Percentiles rank a stretch among this genome's conserved stretches.
Conservation (phyloP, 1,140 invertebrate genomes). For the Laupala kohalensis region DNA sequence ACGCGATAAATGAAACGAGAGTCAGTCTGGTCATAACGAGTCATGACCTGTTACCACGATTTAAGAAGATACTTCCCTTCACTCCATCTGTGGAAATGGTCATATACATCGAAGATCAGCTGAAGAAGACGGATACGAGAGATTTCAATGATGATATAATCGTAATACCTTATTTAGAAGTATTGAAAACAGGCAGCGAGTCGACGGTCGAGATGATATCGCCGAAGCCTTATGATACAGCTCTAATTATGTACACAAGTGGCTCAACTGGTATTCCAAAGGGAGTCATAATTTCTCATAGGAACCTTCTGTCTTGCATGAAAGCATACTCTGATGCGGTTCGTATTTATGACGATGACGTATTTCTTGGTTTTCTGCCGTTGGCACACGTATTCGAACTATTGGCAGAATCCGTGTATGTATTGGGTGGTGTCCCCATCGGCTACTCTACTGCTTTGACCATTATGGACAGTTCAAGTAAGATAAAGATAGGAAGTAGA, state of each 20-base stretch:
- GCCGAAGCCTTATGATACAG: slow-evolving; percentile 59
- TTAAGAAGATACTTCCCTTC: slow-evolving; percentile 58
- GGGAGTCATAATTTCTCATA: slow-evolving; percentile 71
- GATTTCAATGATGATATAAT: slow-evolving; percentile 53
- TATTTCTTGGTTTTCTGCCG: slow-evolving; percentile 90
- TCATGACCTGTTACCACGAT: slow-evolving; percentile 77
- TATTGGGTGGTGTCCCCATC: slow-evolving; percentile 70
- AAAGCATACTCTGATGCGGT: slow-evolving; percentile 76
- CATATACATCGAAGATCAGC: slow-evolving; percentile 80
- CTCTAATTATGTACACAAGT: slow-evolving; percentile 94
- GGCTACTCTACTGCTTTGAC: slow-evolving; percentile 94
- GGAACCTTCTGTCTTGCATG: slow-evolving; percentile 78
- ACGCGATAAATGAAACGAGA: slow-evolving; percentile 94
- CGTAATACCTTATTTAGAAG: slow-evolving; percentile 47
- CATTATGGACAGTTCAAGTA: slow-evolving; percentile 88
- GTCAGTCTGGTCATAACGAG: slow-evolving; percentile 80
- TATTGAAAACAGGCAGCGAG: slow-evolving; percentile 32
- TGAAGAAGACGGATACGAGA: slow-evolving; percentile 49
- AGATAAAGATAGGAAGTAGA: slow-evolving; percentile 82
- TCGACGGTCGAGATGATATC: slow-evolving; percentile 33
- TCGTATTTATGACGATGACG: slow-evolving; percentile 52
- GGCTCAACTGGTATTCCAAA: slow-evolving; percentile 87
- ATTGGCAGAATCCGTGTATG: slow-evolving; percentile 46
- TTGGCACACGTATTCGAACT: slow-evolving; percentile 96
- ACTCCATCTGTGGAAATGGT: slow-evolving; percentile 60